Evolutionary conservation across 2,888 invertebrate species (phyloP), one percentile per base, ranked within the genome.

Genomic region (Cosmopolites sordidus): DNA sequence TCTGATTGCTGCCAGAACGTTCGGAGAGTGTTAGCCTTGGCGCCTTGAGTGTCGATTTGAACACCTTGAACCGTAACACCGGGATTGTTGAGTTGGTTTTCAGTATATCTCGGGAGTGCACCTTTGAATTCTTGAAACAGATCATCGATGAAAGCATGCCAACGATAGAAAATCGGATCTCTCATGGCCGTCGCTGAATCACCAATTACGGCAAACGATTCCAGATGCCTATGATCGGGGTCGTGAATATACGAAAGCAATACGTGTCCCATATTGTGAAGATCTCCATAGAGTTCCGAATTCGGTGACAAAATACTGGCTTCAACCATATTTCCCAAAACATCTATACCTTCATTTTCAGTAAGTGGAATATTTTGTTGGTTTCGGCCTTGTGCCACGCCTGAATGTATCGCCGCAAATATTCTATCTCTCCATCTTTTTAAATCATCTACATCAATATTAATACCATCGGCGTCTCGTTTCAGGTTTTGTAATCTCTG

Each of bases 161-260:
- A 91, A 68, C 88, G 83, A 75, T 91, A 92, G 78, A 92, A 92
- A 14, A 87, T 75, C 0, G 92, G 91, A 73, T 92, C 92, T 1
- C 92, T 78, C 90, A 92, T 91, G 0, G 91, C 88, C 0, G 90
- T 90, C 0, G 89, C 82, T 0, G 87, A 82, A 67, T 91, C 91
- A 0, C 89, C 90, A 82, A 92, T 91, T 18, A 89, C 86, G 37
- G 87, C 84, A 64, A 87, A 87, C 43, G 82, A 81, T 74, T 92
- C 91, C 76, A 86, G 71, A 68, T 86, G 83, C 53, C 84, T 77
- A 67, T 85, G 83, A 69, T 89, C 89, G 0, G 91, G 90, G 71
- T 92, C 92, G 66, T 92, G 91, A 2, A 83, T 75, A 68, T 83
- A 86, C 0, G 88, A 83, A 56, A 91, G 81, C 66, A 88, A 79